phyloP scores from a whole-genome alignment of 2,113 vertebrate genomes.

The Ciconia maguari region DNA sequence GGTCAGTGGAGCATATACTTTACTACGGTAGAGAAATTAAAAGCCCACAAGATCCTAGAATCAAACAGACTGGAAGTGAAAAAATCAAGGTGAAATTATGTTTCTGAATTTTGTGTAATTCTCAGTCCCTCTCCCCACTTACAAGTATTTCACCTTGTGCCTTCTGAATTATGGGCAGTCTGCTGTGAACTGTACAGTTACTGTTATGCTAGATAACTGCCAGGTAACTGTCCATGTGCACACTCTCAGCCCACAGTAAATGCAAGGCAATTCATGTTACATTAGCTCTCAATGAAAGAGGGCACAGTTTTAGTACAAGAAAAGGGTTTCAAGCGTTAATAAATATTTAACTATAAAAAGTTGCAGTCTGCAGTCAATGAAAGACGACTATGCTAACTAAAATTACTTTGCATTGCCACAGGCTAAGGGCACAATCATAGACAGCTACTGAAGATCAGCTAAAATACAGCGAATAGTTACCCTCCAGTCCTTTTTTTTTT shows the following conservation, averaged over 20 bases:
- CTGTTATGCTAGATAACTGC: neutral
- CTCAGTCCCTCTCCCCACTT: neutral
- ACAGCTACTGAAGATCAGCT: neutral
- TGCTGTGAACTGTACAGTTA: neutral
- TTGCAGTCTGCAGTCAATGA: neutral
- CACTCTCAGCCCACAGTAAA: neutral
- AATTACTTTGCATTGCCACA: neutral
- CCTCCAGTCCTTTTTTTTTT: neutral
- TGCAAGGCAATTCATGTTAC: neutral
- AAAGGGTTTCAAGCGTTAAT: neutral
- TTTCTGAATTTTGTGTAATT: neutral
- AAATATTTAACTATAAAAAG: neutral
- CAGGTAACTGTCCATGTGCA: neutral
- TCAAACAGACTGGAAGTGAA: neutral
- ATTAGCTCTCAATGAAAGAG: neutral
- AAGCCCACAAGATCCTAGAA: neutral
- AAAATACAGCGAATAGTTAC: neutral
- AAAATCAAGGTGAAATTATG: neutral
- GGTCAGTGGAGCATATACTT: neutral
- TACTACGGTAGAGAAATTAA: neutral
- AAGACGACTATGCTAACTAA: neutral
- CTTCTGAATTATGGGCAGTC: neutral
- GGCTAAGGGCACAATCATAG: neutral
- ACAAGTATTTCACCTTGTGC: neutral
- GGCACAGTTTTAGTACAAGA: neutral